Evolutionary conservation across 2,797 vertebrate genomes (phyloP).

Genomic region (Delichon dasypus): DNA sequence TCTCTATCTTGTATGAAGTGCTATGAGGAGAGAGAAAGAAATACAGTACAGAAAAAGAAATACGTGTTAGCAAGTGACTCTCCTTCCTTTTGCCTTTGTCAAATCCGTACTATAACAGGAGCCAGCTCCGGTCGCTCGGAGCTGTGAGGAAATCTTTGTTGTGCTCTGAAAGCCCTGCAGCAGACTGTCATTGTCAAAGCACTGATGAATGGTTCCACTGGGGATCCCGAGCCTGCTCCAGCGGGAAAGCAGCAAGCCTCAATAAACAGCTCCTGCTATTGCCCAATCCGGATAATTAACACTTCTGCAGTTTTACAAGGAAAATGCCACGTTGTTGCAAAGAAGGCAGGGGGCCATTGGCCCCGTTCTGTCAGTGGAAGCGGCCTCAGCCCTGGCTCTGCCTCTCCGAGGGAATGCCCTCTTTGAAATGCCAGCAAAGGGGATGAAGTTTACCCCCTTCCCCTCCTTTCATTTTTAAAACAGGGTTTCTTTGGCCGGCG

Average conservation of each 20-base stretch:
- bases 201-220: slow-evolving; percentile 59
- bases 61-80: neutral
- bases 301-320: neutral
- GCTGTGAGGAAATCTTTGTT: slow-evolving; percentile 71
- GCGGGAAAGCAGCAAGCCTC: neutral
- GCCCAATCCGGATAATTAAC: neutral
- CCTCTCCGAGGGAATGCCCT: neutral
- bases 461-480: neutral
- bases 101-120: neutral
- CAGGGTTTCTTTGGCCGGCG: neutral
- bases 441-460: neutral
- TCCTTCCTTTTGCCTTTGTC: neutral
- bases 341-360: neutral
- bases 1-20: neutral
- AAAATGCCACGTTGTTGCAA: neutral
- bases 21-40: neutral
- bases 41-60: neutral
- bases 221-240: slow-evolving; percentile 47
- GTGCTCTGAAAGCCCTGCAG: slow-evolving; percentile 63
- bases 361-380: neutral
- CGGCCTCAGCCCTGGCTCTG: neutral
- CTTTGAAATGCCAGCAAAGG: neutral
- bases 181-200: slow-evolving; percentile 50
- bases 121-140: neutral
- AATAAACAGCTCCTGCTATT: neutral